Base-by-base conservation (phyloP, 2,888 invertebrate genomes). In the Aplocera efformata region DNA sequence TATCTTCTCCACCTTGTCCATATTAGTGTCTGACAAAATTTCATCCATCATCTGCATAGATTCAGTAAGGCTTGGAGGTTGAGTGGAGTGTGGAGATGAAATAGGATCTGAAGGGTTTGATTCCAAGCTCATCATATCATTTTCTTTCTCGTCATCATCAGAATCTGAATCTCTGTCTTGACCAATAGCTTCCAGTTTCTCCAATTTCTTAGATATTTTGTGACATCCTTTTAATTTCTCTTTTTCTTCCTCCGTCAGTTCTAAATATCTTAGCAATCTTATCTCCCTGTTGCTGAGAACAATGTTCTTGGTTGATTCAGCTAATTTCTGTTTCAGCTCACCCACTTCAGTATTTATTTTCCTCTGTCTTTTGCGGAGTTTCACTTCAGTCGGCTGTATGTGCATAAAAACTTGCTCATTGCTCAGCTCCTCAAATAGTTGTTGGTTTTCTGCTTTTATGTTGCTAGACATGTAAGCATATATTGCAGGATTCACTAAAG, bases 231-330 rank as follows among this genome's bases (percentile, higher is more conserved):
- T 96, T 9, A 97, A 83, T 72, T 96, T 96, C 59, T 96, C 96
- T 64, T 96, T 96, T 68, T 97, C 97, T 53, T 96, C 96, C 60
- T 97, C 96, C 9, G 96, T 96, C 34, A 97, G 90, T 64, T 96
- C 96, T 76, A 97, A 91, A 80, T 97, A 96, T 66, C 95, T 93
- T 50, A 97, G 85, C 44, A 97, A 88, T 62, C 97, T 91, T 60
- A 97, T 97, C 85, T 97, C 97, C 56, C 97, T 90, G 75, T 97
- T 97, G 70, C 96, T 96, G 46, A 97, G 86, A 32, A 97, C 97
- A 70, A 97, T 94, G 72, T 94, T 96, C 67, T 95, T 95, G 29
- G 93, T 93, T 3, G 94, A 92, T 70, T 94, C 94, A 34, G 93
- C 91, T 63, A 97, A 84, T 82, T 96, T 96, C 31, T 90, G 90